Conservation (phyloP, 2,888 invertebrate genomes). For the Icerya purchasi region DNA sequence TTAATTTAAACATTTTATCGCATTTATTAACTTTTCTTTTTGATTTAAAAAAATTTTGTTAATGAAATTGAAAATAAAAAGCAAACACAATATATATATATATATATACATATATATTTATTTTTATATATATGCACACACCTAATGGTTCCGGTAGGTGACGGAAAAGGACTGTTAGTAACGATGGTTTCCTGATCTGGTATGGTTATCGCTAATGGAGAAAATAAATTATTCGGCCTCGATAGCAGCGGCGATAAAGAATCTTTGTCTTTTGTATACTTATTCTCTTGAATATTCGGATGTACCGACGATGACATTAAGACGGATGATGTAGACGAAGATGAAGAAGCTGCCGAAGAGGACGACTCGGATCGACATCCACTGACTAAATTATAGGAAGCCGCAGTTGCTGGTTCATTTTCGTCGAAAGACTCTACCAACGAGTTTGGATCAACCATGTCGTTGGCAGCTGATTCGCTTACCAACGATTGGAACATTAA, state of each 20-base stretch:
- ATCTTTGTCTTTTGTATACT: neutral
- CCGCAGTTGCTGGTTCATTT: neutral
- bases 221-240: slow-evolving; percentile 29
- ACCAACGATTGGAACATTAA: slow-evolving; percentile 82
- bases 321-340: neutral
- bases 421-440: slow-evolving; percentile 5
- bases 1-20: no score
- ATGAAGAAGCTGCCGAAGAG: neutral
- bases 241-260: neutral
- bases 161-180: slow-evolving; percentile 64
- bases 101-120: neutral
- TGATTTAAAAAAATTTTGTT: no score
- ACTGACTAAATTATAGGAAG: neutral
- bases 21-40: no score
- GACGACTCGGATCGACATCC: slow-evolving; percentile 2
- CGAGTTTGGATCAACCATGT: slow-evolving; percentile 2
- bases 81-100: no score
- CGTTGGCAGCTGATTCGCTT: slow-evolving; percentile 40
- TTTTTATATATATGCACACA: slow-evolving; percentile 14
- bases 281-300: neutral
- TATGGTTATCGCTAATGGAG: slow-evolving; percentile 66
- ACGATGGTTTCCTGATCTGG: slow-evolving; percentile 37
- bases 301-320: slow-evolving; percentile 1
- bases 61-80: no score
- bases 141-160: slow-evolving; percentile 55